Evolutionary conservation across 2,888 invertebrate genomes (phyloP), one percentile per base, ranked within the genome.

Genomic region (Hofmannophila pseudospretella): DNA sequence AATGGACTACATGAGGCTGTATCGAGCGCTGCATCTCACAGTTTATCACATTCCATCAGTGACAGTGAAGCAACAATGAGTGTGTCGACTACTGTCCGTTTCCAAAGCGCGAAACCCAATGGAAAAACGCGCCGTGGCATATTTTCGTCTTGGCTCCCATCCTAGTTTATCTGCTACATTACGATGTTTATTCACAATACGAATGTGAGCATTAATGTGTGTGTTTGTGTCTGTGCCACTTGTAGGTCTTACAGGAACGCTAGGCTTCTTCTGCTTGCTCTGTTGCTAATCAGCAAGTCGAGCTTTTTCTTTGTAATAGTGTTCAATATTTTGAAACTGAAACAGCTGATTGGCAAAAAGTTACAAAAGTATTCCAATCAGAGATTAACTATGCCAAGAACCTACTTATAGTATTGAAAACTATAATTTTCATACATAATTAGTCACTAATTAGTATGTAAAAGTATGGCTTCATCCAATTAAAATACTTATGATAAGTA

Each of bases 171-270:
- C 86, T 82, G 82, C 78, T 85, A 84, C 85, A 84, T 85, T 84
- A 84, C 85, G 84, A 86, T 86, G 86, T 86, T 86, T 86, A 86
- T 86, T 85, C 86, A 86, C 85, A 86, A 86, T 86, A 82, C 84
- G 74, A 81, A 82, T 79, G 79, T 63, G 79, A 76, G 63, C 81
- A 82, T 80, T 78, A 76, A 80, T 84, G 82, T 82, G 80, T 76
- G 27, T 30, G 80, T 76, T 70, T 33, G 16, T 14, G 27, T 30
- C 33, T 67, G 68, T 51, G 67, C 74, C 72, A 76, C 79, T 82
- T 72, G 76, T 76, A 27, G 10, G 26, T 26, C 10, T 10, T 26
- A 23, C n/a, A n/a, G n/a, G n/a, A n/a, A 2, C 7, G n/a, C 23
- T 23, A 23, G 23, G n/a, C 23, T 23, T n/a, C n/a, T n/a, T n/a